Base-by-base conservation (phyloP, 2,113 vertebrate genomes). In the Tachuris rubrigastra region DNA sequence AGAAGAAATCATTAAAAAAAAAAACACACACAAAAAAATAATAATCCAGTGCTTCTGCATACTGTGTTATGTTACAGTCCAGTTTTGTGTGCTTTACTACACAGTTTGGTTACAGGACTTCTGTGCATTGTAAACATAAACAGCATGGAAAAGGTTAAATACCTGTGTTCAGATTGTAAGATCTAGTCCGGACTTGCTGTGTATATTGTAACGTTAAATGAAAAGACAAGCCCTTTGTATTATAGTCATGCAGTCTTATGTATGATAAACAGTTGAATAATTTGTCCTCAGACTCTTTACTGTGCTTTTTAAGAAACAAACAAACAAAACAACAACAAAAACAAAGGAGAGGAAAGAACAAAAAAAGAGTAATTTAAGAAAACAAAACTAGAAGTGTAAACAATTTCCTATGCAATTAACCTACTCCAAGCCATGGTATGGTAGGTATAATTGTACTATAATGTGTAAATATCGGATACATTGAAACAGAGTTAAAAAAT, bases 221-320 rank as follows among this genome's bases (percentile, higher is more conserved):
- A 98, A 98, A 98, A 98, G 97, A 98, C 98, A 98, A 98, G 98
- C 99, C 99, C 99, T 99, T 99, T 99, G 99, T 99, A 99, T 99
- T 99, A 99, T 99, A 99, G 99, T 99, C 99, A 99, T 99, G 99
- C 99, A 99, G 99, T 99, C 99, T 99, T 99, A 99, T 99, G 99
- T 99, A 99, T 99, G 99, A 99, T 99, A 99, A 99, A 99, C 99
- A 99, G 99, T 99, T 99, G 99, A 99, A 99, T 99, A 99, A 99
- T 99, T 98, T 98, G 98, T 98, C 98, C 98, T 99, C 98, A 98
- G 99, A 98, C 98, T 99, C 98, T 98, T 99, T 98, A 98, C 98
- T 98, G 98, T 98, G 97, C 97, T 98, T 98, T 98, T 95, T 97
- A 98, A 97, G 17, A 44, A 44, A n/a, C n/a, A n/a, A n/a, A n/a